Base-by-base conservation (phyloP, 1,140 invertebrate genomes). In the Drosophila oshimai region DNA sequence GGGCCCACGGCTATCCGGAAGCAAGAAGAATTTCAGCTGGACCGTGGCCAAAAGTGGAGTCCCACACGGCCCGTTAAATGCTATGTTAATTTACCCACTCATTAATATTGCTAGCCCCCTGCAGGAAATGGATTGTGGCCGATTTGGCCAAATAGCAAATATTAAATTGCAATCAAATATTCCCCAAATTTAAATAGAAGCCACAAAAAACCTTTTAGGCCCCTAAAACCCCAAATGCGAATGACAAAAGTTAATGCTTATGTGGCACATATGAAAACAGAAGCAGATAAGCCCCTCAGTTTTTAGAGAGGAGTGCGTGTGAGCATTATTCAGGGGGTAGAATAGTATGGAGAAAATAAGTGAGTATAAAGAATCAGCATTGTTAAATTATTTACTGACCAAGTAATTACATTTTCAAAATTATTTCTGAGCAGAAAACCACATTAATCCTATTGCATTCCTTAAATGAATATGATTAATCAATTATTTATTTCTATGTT, bases 201-300 rank as follows among this genome's bases (percentile, higher is more conserved):
- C 80, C 80, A 45, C 79, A 64, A 71, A 84, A 61, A 84, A 71
- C 80, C 79, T 86, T 86, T 79, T 75, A 74, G 83, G 53, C 72
- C 54, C 34, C 36, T 24, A 33, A 37, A 55, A 34, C 44, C 36
- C 57, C 49, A 79, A 79, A 75, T 54, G 28, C 34, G 46, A 86
- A 72, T 72, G 70, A 54, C 60, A 86, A 68, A 79, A 68, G 75
- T 74, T 78, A 84, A 83, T 84, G 79, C 54, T 57, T 58, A 41
- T 61, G 55, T 24, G 74, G 33, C 37, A 39, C 29, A 53, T 50
- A 46, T 29, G 46, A 33, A 64, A 65, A 42, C 22, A 28, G 12
- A 17, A 33, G 20, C 9, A 49, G 45, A 28, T 34, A 54, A 34
- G 24, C 4, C 7, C 9, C 3, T 6, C 4, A 33, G 28, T 7